phyloP scores from a whole-genome alignment of 2,113 vertebrate species.

The Tympanuchus pallidicinctus region DNA sequence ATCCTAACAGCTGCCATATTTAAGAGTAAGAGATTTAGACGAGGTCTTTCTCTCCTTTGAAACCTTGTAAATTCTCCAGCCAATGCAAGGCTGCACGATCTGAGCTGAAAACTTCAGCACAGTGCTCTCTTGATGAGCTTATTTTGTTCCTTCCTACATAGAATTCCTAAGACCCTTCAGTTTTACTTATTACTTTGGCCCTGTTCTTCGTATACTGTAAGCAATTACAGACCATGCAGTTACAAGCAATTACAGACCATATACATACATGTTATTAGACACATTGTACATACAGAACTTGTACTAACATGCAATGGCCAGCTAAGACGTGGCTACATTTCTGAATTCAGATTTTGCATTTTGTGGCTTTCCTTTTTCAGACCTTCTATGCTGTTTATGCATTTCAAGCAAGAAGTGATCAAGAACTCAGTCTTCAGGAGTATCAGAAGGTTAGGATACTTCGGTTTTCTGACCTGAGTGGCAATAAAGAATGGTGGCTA shows the following conservation, averaged over 20 bases:
- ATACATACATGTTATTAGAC: fast-evolving
- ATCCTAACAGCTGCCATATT: neutral
- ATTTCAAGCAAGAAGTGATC: constrained; percentile 91
- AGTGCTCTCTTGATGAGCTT: neutral
- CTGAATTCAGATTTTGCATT: neutral
- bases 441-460: constrained; percentile 92
- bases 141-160: neutral
- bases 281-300: neutral
- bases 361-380: constrained; percentile 59
- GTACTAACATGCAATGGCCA: no score
- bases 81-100: neutral
- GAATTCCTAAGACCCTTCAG: neutral
- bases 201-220: neutral
- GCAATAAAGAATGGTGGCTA: constrained; percentile 97
- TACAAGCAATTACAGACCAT: neutral
- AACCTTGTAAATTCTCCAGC: neutral
- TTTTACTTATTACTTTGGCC: neutral
- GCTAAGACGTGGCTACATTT: neutral
- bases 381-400: constrained; percentile 95
- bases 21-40: neutral
- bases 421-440: constrained; percentile 94
- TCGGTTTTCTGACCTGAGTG: constrained; percentile 89
- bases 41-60: neutral
- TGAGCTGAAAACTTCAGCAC: neutral
- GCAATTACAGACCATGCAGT: neutral